These are phyloP conservation scores for Lasioglossum pauxillum DNA, from an alignment of 2,888 invertebrate species.

Conservation along the genomic window DNA sequence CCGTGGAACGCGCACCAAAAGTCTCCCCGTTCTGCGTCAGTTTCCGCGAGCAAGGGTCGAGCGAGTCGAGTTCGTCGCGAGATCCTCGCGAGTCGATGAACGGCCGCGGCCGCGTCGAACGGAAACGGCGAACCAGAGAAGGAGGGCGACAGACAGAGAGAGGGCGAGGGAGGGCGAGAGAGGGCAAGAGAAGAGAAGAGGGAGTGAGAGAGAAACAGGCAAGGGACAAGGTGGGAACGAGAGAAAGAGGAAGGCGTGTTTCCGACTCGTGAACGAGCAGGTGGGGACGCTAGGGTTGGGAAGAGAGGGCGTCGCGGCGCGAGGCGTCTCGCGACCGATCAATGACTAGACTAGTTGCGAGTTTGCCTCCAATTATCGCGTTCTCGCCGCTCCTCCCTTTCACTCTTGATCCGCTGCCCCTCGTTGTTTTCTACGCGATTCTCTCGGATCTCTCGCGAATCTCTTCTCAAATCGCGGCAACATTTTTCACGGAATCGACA, in stretches of 20 bases:
- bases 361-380: slow-evolving; percentile 67
- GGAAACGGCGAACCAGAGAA: slow-evolving; percentile 14
- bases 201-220: slow-evolving; percentile 17
- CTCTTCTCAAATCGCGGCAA: not conserved
- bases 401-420: not conserved
- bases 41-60: slow-evolving; percentile 10
- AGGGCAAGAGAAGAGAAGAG: not conserved
- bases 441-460: not conserved
- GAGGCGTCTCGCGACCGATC: slow-evolving; percentile 73
- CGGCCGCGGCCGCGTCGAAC: slow-evolving; percentile 14
- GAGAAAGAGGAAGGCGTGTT: slow-evolving; percentile 66
- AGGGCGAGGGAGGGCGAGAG: not conserved
- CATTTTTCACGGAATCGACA: not conserved
- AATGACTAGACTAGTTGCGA: slow-evolving; percentile 71
- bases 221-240: slow-evolving; percentile 53
- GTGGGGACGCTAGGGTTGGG: slow-evolving; percentile 60
- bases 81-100: slow-evolving; percentile 44
- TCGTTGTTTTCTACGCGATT: slow-evolving; percentile 1
- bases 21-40: slow-evolving; percentile 1
- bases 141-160: not conserved
- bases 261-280: slow-evolving; percentile 68
- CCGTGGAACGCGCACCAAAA: slow-evolving; percentile 1
- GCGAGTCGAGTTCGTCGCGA: slow-evolving; percentile 28
- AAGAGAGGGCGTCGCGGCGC: slow-evolving; percentile 76
- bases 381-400: slow-evolving; percentile 7